Evolutionary conservation across 1,140 invertebrate genomes (phyloP).

Genomic region (Nephila pilipes): DNA sequence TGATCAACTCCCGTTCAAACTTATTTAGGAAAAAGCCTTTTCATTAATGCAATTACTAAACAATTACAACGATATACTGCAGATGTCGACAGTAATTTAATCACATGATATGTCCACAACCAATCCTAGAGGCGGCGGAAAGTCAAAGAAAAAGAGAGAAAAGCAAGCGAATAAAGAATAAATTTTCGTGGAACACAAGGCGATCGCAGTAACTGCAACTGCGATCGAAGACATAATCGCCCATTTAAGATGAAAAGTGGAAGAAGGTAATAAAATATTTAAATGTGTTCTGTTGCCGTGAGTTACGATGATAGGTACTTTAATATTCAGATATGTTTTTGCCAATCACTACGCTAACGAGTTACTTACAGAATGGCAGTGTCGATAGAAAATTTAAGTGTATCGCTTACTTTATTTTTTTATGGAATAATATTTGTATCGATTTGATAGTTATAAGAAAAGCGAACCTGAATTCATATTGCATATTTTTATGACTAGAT

Average conservation of each 20-base stretch:
- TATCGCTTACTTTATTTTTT: not conserved
- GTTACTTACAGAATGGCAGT: not conserved
- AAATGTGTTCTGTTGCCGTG: not conserved
- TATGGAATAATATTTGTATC: not conserved
- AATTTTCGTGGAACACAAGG: not conserved
- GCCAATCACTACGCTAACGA: not conserved
- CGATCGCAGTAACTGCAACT: not conserved
- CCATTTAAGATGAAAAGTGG: not conserved
- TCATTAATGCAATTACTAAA: slow-evolving; percentile 11
- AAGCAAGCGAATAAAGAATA: not conserved
- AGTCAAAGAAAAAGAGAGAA: not conserved
- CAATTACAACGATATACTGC: slow-evolving; percentile 23
- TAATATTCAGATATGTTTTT: slow-evolving; percentile 3
- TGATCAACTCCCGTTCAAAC: not conserved
- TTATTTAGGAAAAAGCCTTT: slow-evolving; percentile 26
- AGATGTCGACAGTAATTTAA: slow-evolving; percentile 20
- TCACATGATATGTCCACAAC: slow-evolving; percentile 1
- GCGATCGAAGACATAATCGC: slow-evolving; percentile 11
- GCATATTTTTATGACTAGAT: not conserved
- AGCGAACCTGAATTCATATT: not conserved
- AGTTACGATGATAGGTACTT: not conserved
- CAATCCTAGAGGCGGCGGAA: not conserved
- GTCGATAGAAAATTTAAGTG: not conserved
- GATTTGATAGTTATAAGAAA: not conserved
- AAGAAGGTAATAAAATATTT: slow-evolving; percentile 17